A percentile compares a stretch with the other conserved stretches of the same genome.
phyloP scores from a whole-genome alignment of 2,113 vertebrate genomes.

The Castor canadensis region DNA sequence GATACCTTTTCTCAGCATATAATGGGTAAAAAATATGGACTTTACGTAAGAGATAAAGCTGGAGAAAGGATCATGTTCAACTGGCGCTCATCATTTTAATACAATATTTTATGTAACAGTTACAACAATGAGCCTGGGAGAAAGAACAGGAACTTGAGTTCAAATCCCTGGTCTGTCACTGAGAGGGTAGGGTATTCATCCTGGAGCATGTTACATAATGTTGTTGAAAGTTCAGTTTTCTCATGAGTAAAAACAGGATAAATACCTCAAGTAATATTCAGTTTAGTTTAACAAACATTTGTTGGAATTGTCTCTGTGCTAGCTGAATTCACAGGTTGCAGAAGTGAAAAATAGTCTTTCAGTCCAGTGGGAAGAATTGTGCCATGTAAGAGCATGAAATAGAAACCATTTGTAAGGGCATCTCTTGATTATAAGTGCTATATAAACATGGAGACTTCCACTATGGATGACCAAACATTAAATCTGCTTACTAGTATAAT shows the following conservation, averaged over 20 bases:
- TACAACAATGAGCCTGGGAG: neutral
- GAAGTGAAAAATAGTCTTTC: conserved; percentile 8
- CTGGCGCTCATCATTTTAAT: neutral
- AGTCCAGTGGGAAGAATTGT: neutral
- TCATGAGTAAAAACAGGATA: neutral
- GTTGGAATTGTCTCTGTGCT: neutral
- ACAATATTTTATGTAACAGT: neutral
- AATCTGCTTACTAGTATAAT: neutral
- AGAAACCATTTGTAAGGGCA: neutral
- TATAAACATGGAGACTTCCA: neutral
- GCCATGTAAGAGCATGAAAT: neutral
- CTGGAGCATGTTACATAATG: neutral
- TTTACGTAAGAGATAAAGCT: neutral
- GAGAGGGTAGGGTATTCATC: neutral
- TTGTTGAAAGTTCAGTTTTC: neutral
- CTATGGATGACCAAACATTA: neutral
- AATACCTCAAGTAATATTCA: neutral
- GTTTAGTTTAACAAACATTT: neutral
- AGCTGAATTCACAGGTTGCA: neutral
- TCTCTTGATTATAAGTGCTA: neutral
- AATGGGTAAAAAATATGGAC: neutral
- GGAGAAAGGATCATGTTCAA: neutral
- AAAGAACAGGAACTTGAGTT: neutral
- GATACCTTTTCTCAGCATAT: neutral
- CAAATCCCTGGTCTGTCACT: neutral